Conservation (phyloP, 2,113 vertebrate genomes). For the Riparia riparia region DNA sequence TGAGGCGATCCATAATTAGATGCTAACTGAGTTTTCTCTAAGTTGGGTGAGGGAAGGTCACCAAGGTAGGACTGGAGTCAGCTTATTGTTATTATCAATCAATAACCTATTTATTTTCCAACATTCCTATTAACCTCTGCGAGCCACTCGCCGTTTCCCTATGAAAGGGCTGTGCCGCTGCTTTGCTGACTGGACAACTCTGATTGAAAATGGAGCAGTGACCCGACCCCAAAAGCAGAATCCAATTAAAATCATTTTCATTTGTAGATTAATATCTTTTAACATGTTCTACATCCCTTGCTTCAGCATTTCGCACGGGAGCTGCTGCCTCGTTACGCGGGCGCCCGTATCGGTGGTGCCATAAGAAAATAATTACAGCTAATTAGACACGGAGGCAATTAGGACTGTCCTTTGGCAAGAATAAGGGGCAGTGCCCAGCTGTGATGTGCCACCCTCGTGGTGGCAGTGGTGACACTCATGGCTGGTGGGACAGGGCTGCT, state of each 20-base stretch:
- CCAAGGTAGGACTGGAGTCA: slow-evolving; percentile 72
- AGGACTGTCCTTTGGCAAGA: neutral
- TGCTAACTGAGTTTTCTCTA: slow-evolving; percentile 77
- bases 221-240: slow-evolving; percentile 74
- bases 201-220: slow-evolving; percentile 72
- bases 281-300: slow-evolving; percentile 70
- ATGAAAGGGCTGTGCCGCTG: slow-evolving; percentile 62
- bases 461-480: neutral
- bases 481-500: neutral
- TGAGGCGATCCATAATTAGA: slow-evolving; percentile 73
- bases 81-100: slow-evolving; percentile 83
- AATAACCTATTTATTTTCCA: slow-evolving; percentile 86
- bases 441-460: rapidly evolving
- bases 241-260: slow-evolving; percentile 81
- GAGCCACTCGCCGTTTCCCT: slow-evolving; percentile 74
- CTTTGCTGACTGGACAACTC: slow-evolving; percentile 81
- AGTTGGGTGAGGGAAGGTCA: slow-evolving; percentile 77
- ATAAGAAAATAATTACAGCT: slow-evolving; percentile 39
- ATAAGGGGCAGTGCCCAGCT: neutral
- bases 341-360: neutral
- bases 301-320: slow-evolving; percentile 64
- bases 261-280: slow-evolving; percentile 78
- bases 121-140: slow-evolving; percentile 83
- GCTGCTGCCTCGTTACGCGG: slow-evolving; percentile 19
- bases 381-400: neutral